These are phyloP conservation scores for Axea sp. DNA, from an alignment of 2,888 invertebrate species.

Conservation along the genomic window DNA sequence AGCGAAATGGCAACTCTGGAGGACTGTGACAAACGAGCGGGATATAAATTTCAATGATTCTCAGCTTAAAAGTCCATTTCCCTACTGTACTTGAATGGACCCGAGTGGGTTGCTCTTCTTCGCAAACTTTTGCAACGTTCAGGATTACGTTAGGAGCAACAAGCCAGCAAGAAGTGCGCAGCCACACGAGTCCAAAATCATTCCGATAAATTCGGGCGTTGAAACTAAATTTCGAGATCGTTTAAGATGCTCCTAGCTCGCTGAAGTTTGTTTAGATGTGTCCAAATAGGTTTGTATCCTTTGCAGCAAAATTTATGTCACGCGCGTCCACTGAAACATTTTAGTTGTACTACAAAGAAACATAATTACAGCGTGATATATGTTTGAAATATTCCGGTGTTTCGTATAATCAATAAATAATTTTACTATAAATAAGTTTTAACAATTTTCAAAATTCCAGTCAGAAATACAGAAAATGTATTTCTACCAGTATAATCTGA, in stretches of 20 bases:
- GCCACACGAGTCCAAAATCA: conserved; percentile 43
- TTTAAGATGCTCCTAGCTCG: conserved; percentile 36
- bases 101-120: conserved; percentile 42
- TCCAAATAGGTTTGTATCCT: conserved; percentile 37
- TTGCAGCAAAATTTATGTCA: conserved; percentile 40
- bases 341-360: conserved; percentile 4
- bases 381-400: background rate
- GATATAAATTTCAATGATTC: conserved; percentile 72
- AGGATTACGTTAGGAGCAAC: conserved; percentile 37
- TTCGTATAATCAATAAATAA: background rate
- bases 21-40: conserved; percentile 70
- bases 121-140: conserved; percentile 46
- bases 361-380: conserved; percentile 15
- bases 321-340: conserved; percentile 30
- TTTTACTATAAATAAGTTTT: too few species aligned
- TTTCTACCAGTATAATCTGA: too few species aligned
- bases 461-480: too few species aligned
- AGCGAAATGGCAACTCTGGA: conserved; percentile 36
- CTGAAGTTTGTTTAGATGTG: conserved; percentile 44
- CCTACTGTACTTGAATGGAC: conserved; percentile 53
- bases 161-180: conserved; percentile 49
- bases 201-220: conserved; percentile 46
- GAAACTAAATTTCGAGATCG: conserved; percentile 40
- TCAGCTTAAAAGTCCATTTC: conserved; percentile 65
- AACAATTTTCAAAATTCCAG: too few species aligned